These are phyloP conservation scores for Heterotilapia buettikoferi DNA, from an alignment of 2,113 vertebrate genomes.

Conservation along the genomic window DNA sequence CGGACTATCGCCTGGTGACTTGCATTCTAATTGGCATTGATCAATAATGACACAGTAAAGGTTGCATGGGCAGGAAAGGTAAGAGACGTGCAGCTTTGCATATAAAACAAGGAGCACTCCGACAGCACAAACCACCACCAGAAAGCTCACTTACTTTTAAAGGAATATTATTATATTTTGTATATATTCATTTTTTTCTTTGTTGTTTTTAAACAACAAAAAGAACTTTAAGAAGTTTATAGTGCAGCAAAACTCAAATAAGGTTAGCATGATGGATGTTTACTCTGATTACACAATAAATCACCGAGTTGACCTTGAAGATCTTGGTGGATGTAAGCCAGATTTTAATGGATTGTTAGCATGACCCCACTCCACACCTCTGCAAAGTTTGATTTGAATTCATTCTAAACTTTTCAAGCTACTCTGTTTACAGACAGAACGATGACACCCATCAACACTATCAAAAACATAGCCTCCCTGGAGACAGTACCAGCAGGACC, in stretches of 20 bases:
- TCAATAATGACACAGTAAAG: constrained; percentile 34
- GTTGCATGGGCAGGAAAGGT: background rate
- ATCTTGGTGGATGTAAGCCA: background rate
- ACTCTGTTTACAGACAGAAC: too few species aligned
- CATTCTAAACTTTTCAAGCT: too few species aligned
- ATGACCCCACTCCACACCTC: too few species aligned
- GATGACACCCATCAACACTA: too few species aligned
- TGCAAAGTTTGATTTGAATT: too few species aligned
- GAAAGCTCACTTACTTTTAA: background rate
- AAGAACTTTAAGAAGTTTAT: background rate
- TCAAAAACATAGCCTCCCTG: too few species aligned
- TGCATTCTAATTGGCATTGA: constrained; percentile 29
- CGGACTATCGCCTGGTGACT: background rate
- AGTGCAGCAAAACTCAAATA: background rate
- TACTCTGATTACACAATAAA: background rate
- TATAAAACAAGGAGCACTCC: background rate
- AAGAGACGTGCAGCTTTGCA: background rate
- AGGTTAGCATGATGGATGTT: background rate
- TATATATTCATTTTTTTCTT: background rate
- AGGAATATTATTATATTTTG: background rate
- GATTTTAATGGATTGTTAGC: too few species aligned
- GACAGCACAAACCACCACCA: background rate
- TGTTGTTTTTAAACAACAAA: background rate
- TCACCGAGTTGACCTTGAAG: background rate
- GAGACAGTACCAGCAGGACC: too few species aligned